phyloP scores from a whole-genome alignment of 2,888 invertebrate species.

The Apamea anceps region DNA sequence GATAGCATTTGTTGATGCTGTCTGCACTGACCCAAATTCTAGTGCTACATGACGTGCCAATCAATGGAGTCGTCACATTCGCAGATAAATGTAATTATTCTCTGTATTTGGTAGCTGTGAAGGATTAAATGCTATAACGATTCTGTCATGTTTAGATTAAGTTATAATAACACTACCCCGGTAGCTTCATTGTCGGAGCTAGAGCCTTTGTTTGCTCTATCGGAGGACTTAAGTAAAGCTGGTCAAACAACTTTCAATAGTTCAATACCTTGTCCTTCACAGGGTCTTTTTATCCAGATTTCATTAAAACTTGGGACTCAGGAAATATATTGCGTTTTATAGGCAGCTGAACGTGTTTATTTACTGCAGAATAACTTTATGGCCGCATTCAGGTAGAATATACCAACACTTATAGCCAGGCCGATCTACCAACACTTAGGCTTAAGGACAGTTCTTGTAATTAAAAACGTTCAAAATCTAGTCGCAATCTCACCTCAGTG shows the following conservation, averaged over 20 bases:
- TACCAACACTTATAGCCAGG: no score
- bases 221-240: constrained; percentile 8
- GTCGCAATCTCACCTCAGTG: no score
- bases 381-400: not conserved
- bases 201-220: constrained; percentile 13
- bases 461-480: no score
- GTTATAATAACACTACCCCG: not conserved
- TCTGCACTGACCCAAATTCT: not conserved
- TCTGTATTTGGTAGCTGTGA: not conserved
- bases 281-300: not conserved
- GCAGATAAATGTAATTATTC: not conserved
- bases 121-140: constrained; percentile 11
- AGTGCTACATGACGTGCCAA: not conserved
- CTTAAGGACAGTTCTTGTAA: not conserved
- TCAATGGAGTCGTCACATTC: not conserved
- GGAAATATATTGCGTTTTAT: not conserved
- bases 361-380: not conserved
- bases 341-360: not conserved
- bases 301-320: not conserved
- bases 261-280: constrained; percentile 10
- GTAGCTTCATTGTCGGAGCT: not conserved
- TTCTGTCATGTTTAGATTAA: constrained; percentile 26
- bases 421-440: not conserved
- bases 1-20: not conserved
- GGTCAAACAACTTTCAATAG: constrained; percentile 17